Conservation (phyloP, 2,888 invertebrate genomes). For the Esperia sulphurella region DNA sequence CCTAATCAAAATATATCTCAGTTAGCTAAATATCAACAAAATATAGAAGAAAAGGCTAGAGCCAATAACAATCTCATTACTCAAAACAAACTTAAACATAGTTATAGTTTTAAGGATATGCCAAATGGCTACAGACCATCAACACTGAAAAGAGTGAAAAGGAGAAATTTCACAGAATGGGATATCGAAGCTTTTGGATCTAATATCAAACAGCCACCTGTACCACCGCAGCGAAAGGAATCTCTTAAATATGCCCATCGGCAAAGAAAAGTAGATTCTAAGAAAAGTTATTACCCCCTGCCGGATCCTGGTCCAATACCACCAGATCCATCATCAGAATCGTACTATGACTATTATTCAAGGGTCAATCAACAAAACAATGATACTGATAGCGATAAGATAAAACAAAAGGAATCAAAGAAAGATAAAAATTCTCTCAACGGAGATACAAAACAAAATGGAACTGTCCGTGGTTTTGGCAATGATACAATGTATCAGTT, state of each 20-base stretch:
- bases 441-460: constrained; percentile 22
- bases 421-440: constrained; percentile 39
- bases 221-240: constrained; percentile 69
- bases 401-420: constrained; percentile 59
- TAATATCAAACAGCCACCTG: constrained; percentile 58
- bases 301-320: constrained; percentile 72
- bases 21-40: constrained; percentile 82
- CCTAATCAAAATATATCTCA: constrained; percentile 70
- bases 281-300: constrained; percentile 60
- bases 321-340: constrained; percentile 68
- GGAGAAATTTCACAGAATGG: constrained; percentile 80
- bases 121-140: constrained; percentile 81
- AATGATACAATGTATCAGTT: constrained; percentile 64
- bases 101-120: constrained; percentile 80
- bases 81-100: constrained; percentile 74
- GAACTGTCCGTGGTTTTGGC: constrained; percentile 21
- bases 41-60: constrained; percentile 73
- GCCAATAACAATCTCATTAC: constrained; percentile 75
- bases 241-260: constrained; percentile 74
- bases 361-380: constrained; percentile 74
- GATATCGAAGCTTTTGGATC: constrained; percentile 67
- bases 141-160: constrained; percentile 75
- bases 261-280: constrained; percentile 68
- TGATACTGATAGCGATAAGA: constrained; percentile 70
- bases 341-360: constrained; percentile 75